These are phyloP conservation scores for Diplogasteroides magnus DNA, from an alignment of 1,140 invertebrate species.

Conservation along the genomic window DNA sequence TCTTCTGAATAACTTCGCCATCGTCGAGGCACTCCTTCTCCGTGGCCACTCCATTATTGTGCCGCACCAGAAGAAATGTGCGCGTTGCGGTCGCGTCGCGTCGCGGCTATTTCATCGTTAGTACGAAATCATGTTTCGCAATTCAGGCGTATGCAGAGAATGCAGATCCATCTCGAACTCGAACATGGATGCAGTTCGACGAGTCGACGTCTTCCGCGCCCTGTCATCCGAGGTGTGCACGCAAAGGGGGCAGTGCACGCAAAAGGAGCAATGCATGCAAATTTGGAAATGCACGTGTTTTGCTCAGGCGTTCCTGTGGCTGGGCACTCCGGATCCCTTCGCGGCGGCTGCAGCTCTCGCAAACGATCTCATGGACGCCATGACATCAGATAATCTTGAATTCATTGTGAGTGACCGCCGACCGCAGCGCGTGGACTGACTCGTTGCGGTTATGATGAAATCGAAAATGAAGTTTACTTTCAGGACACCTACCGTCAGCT, in stretches of 20 bases:
- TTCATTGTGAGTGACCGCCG: conserved; percentile 1
- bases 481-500: not conserved
- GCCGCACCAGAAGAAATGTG: conserved; percentile 12
- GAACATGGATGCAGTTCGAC: no score
- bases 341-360: conserved; percentile 17
- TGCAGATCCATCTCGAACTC: not conserved
- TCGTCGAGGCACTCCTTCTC: conserved; percentile 51
- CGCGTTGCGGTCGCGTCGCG: no score
- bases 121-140: not conserved
- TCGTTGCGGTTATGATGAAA: no score
- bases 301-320: conserved; percentile 81
- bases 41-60: conserved; percentile 28
- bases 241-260: no score
- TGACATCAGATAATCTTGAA: conserved; percentile 9
- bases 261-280: no score
- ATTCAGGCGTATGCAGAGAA: not conserved
- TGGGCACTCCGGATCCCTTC: conserved; percentile 84
- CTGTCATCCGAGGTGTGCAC: conserved; percentile 77
- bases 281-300: no score
- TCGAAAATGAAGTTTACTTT: no score
- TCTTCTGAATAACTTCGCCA: conserved; percentile 52
- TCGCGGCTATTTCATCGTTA: no score
- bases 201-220: conserved; percentile 87
- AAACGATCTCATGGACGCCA: conserved; percentile 8
- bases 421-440: no score